phyloP scores from a whole-genome alignment of 2,113 vertebrate species.

The Eclectus roratus region DNA sequence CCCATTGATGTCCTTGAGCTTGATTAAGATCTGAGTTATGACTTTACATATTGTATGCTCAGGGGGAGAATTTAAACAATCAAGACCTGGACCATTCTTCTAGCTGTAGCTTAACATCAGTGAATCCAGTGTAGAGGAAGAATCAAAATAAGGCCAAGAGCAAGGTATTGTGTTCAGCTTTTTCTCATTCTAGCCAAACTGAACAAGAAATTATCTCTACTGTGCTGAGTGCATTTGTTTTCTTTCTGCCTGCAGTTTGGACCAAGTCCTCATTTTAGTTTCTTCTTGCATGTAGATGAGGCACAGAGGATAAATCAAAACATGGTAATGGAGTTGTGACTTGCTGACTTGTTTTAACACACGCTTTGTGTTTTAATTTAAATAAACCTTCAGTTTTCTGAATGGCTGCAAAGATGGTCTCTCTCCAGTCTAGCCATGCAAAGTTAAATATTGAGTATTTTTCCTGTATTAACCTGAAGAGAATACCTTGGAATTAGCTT shows the following conservation, averaged over 20 bases:
- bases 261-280: background rate
- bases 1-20: background rate
- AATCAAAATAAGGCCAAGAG: background rate
- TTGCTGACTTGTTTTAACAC: background rate
- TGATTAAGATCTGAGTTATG: constrained; percentile 13
- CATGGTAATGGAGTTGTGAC: background rate
- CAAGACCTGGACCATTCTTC: background rate
- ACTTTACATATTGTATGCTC: background rate
- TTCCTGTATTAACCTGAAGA: background rate
- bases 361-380: background rate
- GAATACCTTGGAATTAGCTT: background rate
- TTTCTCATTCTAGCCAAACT: background rate
- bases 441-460: background rate
- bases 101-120: background rate
- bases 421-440: background rate
- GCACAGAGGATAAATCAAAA: background rate
- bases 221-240: background rate
- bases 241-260: background rate
- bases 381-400: background rate
- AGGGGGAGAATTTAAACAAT: background rate
- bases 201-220: background rate
- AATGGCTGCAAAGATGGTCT: background rate
- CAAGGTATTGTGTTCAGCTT: background rate
- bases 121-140: background rate
- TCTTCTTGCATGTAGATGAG: background rate